phyloP scores from a whole-genome alignment of 1,140 invertebrate genomes.

The Cydia splendana region DNA sequence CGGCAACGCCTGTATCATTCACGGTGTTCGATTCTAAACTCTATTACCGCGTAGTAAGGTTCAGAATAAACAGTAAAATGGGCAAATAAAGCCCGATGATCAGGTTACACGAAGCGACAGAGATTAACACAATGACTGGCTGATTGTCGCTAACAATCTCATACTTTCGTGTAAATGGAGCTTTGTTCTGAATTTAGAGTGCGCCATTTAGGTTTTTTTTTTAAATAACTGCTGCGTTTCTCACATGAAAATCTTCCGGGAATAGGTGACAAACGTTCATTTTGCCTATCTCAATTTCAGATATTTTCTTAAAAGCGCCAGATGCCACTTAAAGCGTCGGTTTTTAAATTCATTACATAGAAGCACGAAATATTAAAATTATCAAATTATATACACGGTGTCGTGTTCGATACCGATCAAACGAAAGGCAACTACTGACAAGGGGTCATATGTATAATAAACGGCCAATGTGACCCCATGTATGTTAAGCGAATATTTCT shows the following conservation, averaged over 20 bases:
- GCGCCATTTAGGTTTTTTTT: not conserved
- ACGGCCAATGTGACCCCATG: too few species aligned
- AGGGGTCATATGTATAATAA: too few species aligned
- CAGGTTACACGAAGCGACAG: slow-evolving; percentile 13
- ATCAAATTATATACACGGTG: too few species aligned
- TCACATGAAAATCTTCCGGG: not conserved
- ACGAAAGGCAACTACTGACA: too few species aligned
- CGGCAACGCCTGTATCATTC: not conserved
- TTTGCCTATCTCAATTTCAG: too few species aligned
- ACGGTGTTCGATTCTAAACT: not conserved
- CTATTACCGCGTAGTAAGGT: not conserved
- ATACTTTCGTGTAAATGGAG: slow-evolving; percentile 10
- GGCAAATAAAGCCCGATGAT: not conserved
- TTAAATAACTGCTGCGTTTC: not conserved
- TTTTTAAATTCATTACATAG: too few species aligned
- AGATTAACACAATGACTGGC: not conserved
- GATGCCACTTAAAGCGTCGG: too few species aligned
- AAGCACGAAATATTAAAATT: too few species aligned
- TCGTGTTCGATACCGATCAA: too few species aligned
- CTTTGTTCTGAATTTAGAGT: not conserved
- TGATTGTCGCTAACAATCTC: not conserved
- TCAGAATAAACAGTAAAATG: not conserved
- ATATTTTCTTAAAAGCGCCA: too few species aligned
- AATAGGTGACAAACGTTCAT: too few species aligned
- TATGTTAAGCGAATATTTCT: too few species aligned